Evolutionary conservation across 2,113 vertebrate species (phyloP).

Genomic region (Actinemys pallida): DNA sequence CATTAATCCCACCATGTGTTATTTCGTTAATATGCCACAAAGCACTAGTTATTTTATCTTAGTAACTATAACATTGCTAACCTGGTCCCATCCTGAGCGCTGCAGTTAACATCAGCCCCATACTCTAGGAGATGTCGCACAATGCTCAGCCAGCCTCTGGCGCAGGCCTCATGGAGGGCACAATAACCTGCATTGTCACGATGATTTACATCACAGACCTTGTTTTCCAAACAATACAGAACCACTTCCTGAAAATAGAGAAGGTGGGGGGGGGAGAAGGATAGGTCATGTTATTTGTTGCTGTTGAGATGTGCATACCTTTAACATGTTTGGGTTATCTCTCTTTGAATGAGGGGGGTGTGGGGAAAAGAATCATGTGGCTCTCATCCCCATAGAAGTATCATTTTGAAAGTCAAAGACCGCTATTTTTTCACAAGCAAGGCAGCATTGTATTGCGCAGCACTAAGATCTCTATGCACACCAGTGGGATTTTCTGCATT

Average conservation of each 20-base stretch:
- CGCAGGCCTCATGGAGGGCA: constrained; percentile 94
- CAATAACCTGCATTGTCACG: constrained; percentile 95
- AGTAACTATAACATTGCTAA: constrained; percentile 38
- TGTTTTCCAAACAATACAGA: constrained; percentile 92
- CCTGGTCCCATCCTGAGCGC: constrained; percentile 96
- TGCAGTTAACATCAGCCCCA: constrained; percentile 95
- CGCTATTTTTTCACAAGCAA: accelerated
- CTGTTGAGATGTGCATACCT: not conserved
- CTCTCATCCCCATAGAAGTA: not conserved
- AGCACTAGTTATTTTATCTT: not conserved
- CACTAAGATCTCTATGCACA: accelerated
- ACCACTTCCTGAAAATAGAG: constrained; percentile 89
- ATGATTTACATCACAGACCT: constrained; percentile 94
- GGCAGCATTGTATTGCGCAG: not conserved
- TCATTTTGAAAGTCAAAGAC: not conserved
- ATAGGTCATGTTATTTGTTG: not conserved
- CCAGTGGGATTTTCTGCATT: not conserved
- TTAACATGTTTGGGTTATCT: not conserved
- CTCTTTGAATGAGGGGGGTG: not conserved
- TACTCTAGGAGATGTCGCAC: constrained; percentile 92
- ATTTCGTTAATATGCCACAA: not conserved
- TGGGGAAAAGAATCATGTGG: not conserved
- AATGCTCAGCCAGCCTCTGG: constrained; percentile 92
- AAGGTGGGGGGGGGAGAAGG: constrained; percentile 4
- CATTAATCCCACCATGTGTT: not conserved